Base-by-base conservation (phyloP, 2,888 invertebrate genomes). In the Drosophila tripunctata region DNA sequence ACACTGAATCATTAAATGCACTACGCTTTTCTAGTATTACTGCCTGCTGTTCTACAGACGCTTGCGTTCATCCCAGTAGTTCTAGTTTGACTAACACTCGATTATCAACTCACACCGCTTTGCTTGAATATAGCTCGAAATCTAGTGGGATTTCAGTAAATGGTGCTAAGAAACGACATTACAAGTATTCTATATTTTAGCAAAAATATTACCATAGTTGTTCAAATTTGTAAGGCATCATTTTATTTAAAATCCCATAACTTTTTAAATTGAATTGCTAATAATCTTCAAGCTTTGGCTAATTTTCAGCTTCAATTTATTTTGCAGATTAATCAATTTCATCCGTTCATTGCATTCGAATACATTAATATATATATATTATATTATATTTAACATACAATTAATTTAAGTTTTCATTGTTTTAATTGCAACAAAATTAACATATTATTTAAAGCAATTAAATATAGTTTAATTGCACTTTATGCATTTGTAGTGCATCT, bases 131-230 rank as follows among this genome's bases (percentile, higher is more conserved):
- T 65, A 71, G 62, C 61, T 52, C 68, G 45, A 78, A 56, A 72
- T 80, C 77, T 78, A 27, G 38, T 19, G 64, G 41, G 31, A 50
- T 36, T 17, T 30, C 61, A 12, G 21, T 55, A 33, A 47, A 54
- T 21, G 64, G 69, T 45, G 30, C 66, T 48, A 78, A 81, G 45
- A 84, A 84, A 75, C 90, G 90, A 47, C 89, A 86, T 52, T 90
- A 90, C 73, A 87, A 76, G 61, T 90, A 90, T 80, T 90, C 90
- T 19, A 81, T 90, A 45, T 90, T 41, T 55, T 62, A 31, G 6
- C 19, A 2, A 6, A 33, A 21, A 33, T 24, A 14, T 7, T n/a
- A 15, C 21, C 4, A 3, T 21, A 21, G 4, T 4, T 21, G 21
- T 4, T 4, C 21, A 21, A 15, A 17, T 3, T 7, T 15, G 2